Evolutionary conservation across 2,888 invertebrate species (phyloP), one percentile per base, ranked within the genome.

Genomic region (Thymelicus acteon): DNA sequence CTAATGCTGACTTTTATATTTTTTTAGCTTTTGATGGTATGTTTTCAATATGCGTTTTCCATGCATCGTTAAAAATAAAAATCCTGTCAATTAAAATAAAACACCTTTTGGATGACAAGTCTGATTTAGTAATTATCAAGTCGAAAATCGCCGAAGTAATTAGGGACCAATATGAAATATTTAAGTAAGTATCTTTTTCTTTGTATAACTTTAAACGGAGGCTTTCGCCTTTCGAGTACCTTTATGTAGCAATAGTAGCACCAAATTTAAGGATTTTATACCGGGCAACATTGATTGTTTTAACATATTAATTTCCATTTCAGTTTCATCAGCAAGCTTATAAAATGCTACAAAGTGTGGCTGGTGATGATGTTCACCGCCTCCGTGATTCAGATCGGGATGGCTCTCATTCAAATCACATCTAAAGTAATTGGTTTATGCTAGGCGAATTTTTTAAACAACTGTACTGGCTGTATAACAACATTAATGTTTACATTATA

Each of bases 21-120:
- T 66, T 76, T 76, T 10, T 58, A 77, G 78, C 75, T 10, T 80
- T 73, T n/a, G 80, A 78, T 24, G 79, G 78, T 0, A 73, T 78
- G 66, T 79, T 80, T 54, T 74, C 75, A 2, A 71, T 79, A 12
- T 75, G 72, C 48, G 72, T 78, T 13, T 58, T 74, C 12, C 77
- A 79, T 52, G 70, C 74, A 0, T 75, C 78, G 0, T 71, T 79
- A 19, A 80, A 78, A 66, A 71, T 79, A 19, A 75, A 76, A 67
- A 60, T 79, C 24, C 68, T 75, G 37, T 60, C 70, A 1, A 63
- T 68, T 19, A 72, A 75, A 15, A 49, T 80, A 10, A 37, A 54
- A n/a, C 67, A 78, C 44, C 7, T 75, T 6, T 54, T 78, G n/a
- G 72, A 71, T 40, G 69, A 75, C 10, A 24, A 39, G 7, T 39